These are phyloP conservation scores for Enteromius argenteus DNA, from an alignment of 2,797 vertebrate genomes.

Conservation along the genomic window DNA sequence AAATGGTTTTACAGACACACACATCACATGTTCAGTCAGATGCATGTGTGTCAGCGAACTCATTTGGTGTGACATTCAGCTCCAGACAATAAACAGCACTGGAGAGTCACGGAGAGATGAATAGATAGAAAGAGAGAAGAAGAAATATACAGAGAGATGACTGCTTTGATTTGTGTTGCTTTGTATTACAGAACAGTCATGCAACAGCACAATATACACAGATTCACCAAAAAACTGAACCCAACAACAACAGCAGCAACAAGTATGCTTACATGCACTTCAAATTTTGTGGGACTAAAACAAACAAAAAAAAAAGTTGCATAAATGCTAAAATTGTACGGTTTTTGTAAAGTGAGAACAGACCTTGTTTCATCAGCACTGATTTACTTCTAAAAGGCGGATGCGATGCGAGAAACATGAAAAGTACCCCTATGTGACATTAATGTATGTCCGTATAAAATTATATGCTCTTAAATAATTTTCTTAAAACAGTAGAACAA, in stretches of 20 bases:
- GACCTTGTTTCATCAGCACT: not conserved
- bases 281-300: not conserved
- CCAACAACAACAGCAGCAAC: not conserved
- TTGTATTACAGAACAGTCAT: conserved; percentile 75
- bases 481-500: no score
- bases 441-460: no score
- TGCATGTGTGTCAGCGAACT: conserved; percentile 16
- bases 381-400: not conserved
- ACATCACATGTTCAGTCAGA: not conserved
- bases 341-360: not conserved
- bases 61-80: conserved; percentile 50
- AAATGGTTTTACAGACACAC: not conserved
- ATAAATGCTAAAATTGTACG: not conserved
- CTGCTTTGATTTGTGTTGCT: conserved; percentile 75
- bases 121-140: conserved; percentile 22
- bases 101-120: conserved; percentile 26
- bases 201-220: conserved; percentile 47
- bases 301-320: not conserved
- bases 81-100: conserved; percentile 20
- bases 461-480: no score
- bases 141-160: conserved; percentile 32
- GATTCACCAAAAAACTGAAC: not conserved
- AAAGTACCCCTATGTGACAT: no score
- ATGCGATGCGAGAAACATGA: no score
- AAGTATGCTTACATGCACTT: not conserved